These are phyloP conservation scores for Sesamia inferens DNA, from an alignment of 2,888 invertebrate genomes.

Conservation along the genomic window DNA sequence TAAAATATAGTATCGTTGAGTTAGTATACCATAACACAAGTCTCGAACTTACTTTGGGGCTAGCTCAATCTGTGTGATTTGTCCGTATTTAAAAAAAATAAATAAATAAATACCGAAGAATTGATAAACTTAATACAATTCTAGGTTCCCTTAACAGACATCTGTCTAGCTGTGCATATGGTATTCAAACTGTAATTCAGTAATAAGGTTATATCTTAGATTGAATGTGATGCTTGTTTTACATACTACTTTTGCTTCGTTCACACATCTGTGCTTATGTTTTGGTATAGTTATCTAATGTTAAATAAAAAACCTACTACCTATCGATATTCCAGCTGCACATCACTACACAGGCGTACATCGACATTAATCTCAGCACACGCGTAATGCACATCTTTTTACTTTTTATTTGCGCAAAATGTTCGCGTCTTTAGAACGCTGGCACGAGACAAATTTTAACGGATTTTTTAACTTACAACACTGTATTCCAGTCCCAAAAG, in stretches of 20 bases:
- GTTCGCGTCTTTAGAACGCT: constrained; percentile 49
- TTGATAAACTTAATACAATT: too few relatives aligned
- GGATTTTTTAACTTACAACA: constrained; percentile 46
- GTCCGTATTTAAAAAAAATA: too few relatives aligned
- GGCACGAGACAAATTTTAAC: constrained; percentile 52
- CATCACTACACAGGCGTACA: constrained; percentile 39
- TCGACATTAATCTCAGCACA: constrained; percentile 58
- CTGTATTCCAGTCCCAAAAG: constrained; percentile 38
- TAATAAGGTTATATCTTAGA: neutral
- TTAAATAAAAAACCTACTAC: too few relatives aligned
- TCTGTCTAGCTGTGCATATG: too few relatives aligned
- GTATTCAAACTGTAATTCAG: neutral
- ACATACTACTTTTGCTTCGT: neutral
- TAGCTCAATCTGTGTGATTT: too few relatives aligned
- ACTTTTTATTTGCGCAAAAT: constrained; percentile 47
- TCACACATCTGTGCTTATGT: neutral
- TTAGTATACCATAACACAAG: too few relatives aligned
- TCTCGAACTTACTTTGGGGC: too few relatives aligned
- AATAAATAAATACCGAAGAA: too few relatives aligned
- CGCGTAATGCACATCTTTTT: constrained; percentile 55
- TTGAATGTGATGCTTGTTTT: neutral
- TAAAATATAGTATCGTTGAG: too few relatives aligned
- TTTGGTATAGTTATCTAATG: neutral
- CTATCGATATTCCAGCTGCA: constrained; percentile 14
- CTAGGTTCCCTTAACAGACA: too few relatives aligned